These are phyloP conservation scores for Embidobia sp. DNA, from an alignment of 2,888 invertebrate genomes.

Conservation along the genomic window DNA sequence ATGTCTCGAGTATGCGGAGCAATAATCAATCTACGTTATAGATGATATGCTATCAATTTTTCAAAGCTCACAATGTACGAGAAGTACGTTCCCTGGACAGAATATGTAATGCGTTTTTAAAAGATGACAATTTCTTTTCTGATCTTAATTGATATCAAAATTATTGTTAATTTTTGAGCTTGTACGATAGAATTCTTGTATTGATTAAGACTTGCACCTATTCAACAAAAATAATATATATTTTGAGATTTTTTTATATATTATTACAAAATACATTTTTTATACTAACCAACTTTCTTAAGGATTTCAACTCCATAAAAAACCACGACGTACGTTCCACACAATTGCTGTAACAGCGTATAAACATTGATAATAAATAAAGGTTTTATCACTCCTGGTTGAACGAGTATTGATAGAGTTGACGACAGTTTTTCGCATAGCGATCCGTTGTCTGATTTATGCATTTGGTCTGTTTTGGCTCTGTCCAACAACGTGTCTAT, in stretches of 20 bases:
- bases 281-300: constrained; percentile 81
- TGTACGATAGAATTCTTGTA: too few species aligned
- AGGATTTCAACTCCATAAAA: constrained; percentile 91
- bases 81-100: too few species aligned
- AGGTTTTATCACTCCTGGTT: constrained; percentile 87
- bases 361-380: constrained; percentile 88
- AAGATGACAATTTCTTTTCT: too few species aligned
- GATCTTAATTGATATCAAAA: too few species aligned
- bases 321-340: constrained; percentile 89
- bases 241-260: too few species aligned
- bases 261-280: background rate
- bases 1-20: background rate
- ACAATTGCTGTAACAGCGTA: constrained; percentile 87
- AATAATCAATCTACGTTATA: background rate
- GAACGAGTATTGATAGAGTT: constrained; percentile 79
- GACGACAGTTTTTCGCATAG: constrained; percentile 65
- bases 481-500: constrained; percentile 69
- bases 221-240: too few species aligned
- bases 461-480: constrained; percentile 68
- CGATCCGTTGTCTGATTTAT: constrained; percentile 62
- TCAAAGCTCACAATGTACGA: too few species aligned
- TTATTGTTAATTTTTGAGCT: too few species aligned
- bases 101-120: too few species aligned
- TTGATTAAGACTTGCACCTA: too few species aligned
- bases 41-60: too few species aligned